Evolutionary conservation across 2,113 vertebrate species (phyloP), one percentile per base, ranked within the genome.

Genomic region (Callipepla californica): DNA sequence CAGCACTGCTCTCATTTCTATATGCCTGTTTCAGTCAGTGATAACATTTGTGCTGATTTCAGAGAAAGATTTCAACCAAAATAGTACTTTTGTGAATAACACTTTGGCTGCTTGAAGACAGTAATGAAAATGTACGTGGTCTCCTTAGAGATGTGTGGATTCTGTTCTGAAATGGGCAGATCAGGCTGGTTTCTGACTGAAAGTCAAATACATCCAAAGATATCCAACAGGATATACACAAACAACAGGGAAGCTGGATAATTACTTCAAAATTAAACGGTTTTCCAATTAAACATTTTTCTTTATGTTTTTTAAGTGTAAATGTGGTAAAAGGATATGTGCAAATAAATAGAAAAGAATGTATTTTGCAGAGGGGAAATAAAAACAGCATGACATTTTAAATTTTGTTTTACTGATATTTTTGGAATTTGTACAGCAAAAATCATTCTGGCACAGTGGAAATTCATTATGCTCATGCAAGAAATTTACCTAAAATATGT

Each of bases 1-100:
- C 90, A 72, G n/a, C 32, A 81, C 30, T 86, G 48, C 57, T 68
- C 30, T 79, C 73, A 93, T 65, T 87, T 87, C 65, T 73, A 77
- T 79, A 84, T 80, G 79, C 53, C 66, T 68, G 21, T 86, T 81
- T 81, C 44, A 93, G 58, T 55, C 44, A 80, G 23, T 51, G 69
- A 68, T 87, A 93, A 92, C 80, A 81, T 86, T 79, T 92, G 45
- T 80, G 81, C 6, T 73, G 66, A 85, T 68, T 92, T 93, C 48
- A 94, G 83, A 91, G 59, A 69, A 0, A 89, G 45, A 88, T 78
- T 90, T 92, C 61, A 89, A 83, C 22, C 19, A 53, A 80, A 94
- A 84, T 3, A 30, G 9, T 30, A 47, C 34, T 76, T 90, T 53
- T 76, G 66, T 68, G 66, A 92, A 89, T 89, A 44, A 4, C 44